Conservation (phyloP, 2,113 vertebrate genomes). For the Trogon surrucura region DNA sequence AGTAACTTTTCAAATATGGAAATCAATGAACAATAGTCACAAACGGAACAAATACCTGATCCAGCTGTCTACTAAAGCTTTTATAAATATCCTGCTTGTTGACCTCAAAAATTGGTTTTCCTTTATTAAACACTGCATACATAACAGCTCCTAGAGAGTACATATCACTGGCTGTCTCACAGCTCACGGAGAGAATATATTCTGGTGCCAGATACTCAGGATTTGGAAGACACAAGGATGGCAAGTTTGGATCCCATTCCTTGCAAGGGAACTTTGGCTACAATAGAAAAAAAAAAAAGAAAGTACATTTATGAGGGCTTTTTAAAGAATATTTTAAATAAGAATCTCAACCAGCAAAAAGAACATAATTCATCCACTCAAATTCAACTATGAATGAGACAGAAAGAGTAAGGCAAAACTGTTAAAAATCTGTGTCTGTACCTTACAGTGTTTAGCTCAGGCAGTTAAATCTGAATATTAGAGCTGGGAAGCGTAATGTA, state of each 20-base stretch:
- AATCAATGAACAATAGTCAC: background rate
- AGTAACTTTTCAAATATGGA: background rate
- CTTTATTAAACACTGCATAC: constrained; percentile 97
- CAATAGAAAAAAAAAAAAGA: constrained; percentile 30
- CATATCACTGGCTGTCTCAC: constrained; percentile 97
- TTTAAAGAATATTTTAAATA: background rate
- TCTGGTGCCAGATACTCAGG: constrained; percentile 97
- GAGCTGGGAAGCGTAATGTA: background rate
- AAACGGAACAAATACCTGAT: constrained; percentile 84
- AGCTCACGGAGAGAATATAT: constrained; percentile 98
- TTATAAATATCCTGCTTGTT: constrained; percentile 99
- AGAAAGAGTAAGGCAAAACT: background rate
- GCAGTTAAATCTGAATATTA: background rate
- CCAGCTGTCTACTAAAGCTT: constrained; percentile 97
- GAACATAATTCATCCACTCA: background rate
- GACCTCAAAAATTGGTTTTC: constrained; percentile 95
- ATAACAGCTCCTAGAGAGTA: constrained; percentile 93
- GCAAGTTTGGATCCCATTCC: constrained; percentile 98
- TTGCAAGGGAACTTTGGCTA: constrained; percentile 93
- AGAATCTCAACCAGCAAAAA: background rate
- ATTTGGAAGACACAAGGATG: constrained; percentile 94
- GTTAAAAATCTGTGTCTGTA: background rate
- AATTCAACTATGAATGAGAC: background rate
- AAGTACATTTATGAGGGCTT: background rate
- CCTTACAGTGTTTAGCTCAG: background rate